phyloP scores from a whole-genome alignment of 2,113 vertebrate genomes.

The Lamprotornis superbus region DNA sequence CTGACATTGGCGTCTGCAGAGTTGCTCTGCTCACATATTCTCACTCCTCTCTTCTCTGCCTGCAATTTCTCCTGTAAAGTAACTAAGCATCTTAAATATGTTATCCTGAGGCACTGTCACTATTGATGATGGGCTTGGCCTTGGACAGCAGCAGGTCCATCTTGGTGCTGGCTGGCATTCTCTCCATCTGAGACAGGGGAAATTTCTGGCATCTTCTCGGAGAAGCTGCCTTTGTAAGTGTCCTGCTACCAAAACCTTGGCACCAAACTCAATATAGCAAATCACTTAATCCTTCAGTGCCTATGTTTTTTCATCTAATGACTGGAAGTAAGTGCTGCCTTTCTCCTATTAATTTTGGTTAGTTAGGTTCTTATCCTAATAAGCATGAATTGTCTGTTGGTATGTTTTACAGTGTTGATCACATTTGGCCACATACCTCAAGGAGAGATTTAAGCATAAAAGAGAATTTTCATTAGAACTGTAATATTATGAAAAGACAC shows the following conservation, averaged over 20 bases:
- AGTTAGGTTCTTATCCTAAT: not conserved
- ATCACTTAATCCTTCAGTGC: not conserved
- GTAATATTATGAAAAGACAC: not conserved
- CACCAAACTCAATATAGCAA: not conserved
- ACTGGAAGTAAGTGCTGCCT: not conserved
- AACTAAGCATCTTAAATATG: not conserved
- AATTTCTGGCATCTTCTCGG: not conserved
- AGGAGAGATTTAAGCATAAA: not conserved
- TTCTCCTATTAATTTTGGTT: not conserved
- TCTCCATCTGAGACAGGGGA: not conserved
- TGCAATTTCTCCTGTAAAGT: not conserved
- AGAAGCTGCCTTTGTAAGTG: not conserved
- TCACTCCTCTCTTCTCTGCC: not conserved
- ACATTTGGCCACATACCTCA: not conserved
- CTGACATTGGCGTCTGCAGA: not conserved
- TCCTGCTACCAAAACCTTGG: not conserved
- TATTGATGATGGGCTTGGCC: not conserved
- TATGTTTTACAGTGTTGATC: not conserved
- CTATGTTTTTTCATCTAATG: not conserved
- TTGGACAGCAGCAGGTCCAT: rapidly evolving
- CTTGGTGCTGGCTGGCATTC: not conserved
- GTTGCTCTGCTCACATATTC: not conserved
- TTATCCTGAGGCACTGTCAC: not conserved
- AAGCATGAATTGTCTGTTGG: not conserved
- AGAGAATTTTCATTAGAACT: not conserved